Conservation (phyloP, 2,797 vertebrate genomes). For the Parambassis ranga region DNA sequence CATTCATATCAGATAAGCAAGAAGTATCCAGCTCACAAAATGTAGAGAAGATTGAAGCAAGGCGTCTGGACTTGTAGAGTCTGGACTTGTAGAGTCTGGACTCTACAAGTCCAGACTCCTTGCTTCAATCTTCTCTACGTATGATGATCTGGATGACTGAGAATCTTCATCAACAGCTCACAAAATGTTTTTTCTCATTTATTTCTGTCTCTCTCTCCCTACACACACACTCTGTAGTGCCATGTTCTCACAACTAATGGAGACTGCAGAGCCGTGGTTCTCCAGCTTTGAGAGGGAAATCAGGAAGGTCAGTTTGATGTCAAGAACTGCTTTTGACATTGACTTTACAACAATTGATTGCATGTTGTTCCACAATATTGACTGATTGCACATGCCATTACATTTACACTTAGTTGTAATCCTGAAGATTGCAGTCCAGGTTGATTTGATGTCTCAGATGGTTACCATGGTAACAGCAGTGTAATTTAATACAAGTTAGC, state of each 20-base stretch:
- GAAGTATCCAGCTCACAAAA: no score
- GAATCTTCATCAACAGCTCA: no score
- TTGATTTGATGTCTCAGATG: neutral
- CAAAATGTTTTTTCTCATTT: neutral
- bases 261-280: constrained; percentile 98
- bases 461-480: constrained; percentile 11
- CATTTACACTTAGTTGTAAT: neutral
- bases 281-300: constrained; percentile 94
- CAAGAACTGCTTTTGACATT: neutral
- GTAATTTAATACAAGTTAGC: neutral
- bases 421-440: neutral
- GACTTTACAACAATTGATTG: neutral
- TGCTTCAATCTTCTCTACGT: no score
- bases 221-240: constrained; percentile 74
- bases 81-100: no score
- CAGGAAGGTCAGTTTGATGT: constrained; percentile 85
- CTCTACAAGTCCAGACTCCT: no score
- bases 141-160: no score
- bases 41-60: no score
- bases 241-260: constrained; percentile 97
- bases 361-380: neutral
- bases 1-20: no score
- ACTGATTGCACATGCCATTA: neutral
- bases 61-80: no score
- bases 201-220: neutral